Conservation (phyloP, 2,888 invertebrate genomes). For the Apamea epomidion region DNA sequence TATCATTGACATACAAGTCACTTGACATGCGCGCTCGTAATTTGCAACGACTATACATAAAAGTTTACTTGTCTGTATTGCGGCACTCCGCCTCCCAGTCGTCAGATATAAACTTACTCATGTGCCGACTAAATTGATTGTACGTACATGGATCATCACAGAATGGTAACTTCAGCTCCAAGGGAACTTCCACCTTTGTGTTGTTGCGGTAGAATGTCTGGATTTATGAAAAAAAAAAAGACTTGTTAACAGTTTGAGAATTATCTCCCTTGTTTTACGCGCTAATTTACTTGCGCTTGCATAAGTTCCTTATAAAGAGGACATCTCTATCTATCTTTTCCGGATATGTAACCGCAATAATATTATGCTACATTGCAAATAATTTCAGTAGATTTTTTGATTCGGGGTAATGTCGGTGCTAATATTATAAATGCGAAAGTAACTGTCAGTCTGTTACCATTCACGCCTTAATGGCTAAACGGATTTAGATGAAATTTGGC, state of each 20-base stretch:
- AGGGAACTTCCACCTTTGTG: constrained; percentile 90
- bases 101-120: constrained; percentile 90
- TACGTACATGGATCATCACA: constrained; percentile 92
- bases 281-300: too few relatives aligned
- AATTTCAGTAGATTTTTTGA: neutral
- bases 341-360: neutral
- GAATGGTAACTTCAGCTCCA: constrained; percentile 90
- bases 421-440: constrained; percentile 1
- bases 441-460: neutral
- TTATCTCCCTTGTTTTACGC: neutral
- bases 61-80: constrained; percentile 69
- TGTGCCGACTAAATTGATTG: constrained; percentile 87
- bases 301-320: neutral
- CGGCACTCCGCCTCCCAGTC: constrained; percentile 93
- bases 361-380: neutral
- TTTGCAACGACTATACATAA: constrained; percentile 1
- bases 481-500: neutral
- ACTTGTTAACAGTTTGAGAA: neutral
- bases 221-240: constrained; percentile 36
- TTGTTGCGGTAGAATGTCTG: constrained; percentile 93
- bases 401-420: neutral
- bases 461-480: neutral
- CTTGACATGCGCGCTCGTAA: neutral
- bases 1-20: neutral
- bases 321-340: neutral